Base-by-base conservation (phyloP, 1,140 invertebrate species). In the Apis mellifera region DNA sequence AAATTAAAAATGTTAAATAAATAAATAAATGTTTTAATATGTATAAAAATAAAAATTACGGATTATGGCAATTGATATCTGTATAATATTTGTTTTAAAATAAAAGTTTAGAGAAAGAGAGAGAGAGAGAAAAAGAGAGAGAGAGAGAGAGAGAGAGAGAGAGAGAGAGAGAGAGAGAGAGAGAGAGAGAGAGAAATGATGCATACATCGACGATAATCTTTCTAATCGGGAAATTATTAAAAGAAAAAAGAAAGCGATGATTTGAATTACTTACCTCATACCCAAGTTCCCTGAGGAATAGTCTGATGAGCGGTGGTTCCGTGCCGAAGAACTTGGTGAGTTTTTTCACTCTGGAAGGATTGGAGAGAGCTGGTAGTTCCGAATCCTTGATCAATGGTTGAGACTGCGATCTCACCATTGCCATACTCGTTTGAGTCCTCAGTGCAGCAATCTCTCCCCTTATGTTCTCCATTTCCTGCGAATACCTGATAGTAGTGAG, bases 241-340 rank as follows among this genome's bases (percentile, higher is more conserved):
- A 32, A n/a, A 13, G 9, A 26, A n/a, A 12, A 23, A 3, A 4
- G 12, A 4, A 42, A 21, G 2, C 1, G 23, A 55, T 48, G 23
- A 75, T 19, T 60, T 12, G 42, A 21, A 17, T 62, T 52, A 83
- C 88, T 94, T 94, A 98, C 98, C 96, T 98, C 98, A 95, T 98
- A 99, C 86, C 98, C 98, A 81, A 99, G 95, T 95, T 98, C 98
- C 93, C 98, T 97, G 64, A 99, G 95, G 94, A 98, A 99, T 42
- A 98, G 95, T 92, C 97, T 95, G 91, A 99, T 96, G 60, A 98
- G 95, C 17, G 98, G 98, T 52, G 98, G 98, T 91, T 99, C 98
- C 92, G 98, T 97, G 17, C 98, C 98, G 94, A 99, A 99, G 95
- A 99, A 98, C 94, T 98, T 98, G 57, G 96, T 97, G 64, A 98